Conservation (phyloP, 1,140 invertebrate species). For the Caenorhabditis latens region DNA sequence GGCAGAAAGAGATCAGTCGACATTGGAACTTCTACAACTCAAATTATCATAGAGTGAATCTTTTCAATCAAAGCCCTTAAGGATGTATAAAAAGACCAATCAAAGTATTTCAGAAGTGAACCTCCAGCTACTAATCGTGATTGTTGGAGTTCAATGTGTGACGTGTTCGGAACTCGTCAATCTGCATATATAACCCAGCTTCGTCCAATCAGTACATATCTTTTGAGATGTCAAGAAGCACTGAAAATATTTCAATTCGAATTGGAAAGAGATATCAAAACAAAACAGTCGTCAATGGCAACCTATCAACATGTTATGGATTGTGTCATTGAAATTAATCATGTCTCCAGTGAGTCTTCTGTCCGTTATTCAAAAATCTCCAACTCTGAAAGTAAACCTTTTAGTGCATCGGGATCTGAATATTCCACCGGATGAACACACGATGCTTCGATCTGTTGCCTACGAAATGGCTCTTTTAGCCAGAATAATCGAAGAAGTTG, state of each 20-base stretch:
- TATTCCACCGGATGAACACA: slow-evolving; percentile 59
- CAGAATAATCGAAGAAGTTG: slow-evolving; percentile 59
- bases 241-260: slow-evolving; percentile 60
- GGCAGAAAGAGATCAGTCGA: slow-evolving; percentile 32
- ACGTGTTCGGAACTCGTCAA: slow-evolving; percentile 62
- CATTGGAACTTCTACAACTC: slow-evolving; percentile 2
- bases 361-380: background rate
- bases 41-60: slow-evolving; percentile 55
- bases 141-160: slow-evolving; percentile 64
- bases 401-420: slow-evolving; percentile 59
- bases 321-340: slow-evolving; percentile 57
- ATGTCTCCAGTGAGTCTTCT: slow-evolving; percentile 51
- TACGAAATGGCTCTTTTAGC: slow-evolving; percentile 54
- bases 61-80: background rate
- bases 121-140: slow-evolving; percentile 22
- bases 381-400: slow-evolving; percentile 8
- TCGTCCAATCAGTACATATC: slow-evolving; percentile 47
- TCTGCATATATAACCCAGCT: slow-evolving; percentile 53
- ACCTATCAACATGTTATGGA: slow-evolving; percentile 21
- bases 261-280: slow-evolving; percentile 62
- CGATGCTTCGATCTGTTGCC: slow-evolving; percentile 57
- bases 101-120: slow-evolving; percentile 52
- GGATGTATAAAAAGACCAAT: background rate
- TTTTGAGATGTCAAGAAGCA: slow-evolving; percentile 49
- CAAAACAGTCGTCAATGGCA: slow-evolving; percentile 25